A percentile compares a stretch with the other conserved stretches of the same genome.
phyloP scores from a whole-genome alignment of 2,113 vertebrate species.

The Gnathonemus echidnorhynchus region DNA sequence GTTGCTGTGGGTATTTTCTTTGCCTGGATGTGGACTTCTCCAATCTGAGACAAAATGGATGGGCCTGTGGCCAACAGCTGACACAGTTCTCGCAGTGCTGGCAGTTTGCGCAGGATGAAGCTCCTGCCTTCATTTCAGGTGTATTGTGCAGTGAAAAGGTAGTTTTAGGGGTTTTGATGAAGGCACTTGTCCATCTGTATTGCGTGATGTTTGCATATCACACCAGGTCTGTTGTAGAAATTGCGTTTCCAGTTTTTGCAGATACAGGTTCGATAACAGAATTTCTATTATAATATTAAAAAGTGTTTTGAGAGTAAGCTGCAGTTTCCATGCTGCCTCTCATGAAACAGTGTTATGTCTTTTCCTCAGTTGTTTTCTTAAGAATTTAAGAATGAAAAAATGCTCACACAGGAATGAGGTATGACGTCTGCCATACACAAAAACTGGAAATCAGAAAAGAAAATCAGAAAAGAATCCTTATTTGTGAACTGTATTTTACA shows the following conservation, averaged over 20 bases:
- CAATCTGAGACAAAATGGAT: background rate
- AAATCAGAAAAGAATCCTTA: background rate
- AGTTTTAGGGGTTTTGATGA: background rate
- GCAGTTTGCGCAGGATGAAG: background rate
- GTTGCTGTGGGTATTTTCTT: background rate
- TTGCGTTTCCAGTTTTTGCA: background rate
- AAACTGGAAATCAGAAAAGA: background rate
- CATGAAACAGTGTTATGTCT: background rate
- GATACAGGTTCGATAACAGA: background rate
- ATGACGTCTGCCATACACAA: background rate
- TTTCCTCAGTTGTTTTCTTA: background rate
- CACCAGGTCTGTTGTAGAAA: background rate
- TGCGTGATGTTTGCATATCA: background rate
- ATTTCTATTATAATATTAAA: background rate
- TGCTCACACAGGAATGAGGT: background rate
- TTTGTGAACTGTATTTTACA: background rate
- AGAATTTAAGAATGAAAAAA: background rate
- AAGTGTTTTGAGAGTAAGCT: background rate
- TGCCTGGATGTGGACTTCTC: background rate
- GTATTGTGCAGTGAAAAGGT: background rate
- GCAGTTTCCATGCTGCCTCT: background rate
- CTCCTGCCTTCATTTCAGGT: background rate
- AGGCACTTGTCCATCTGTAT: background rate
- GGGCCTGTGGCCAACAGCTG: background rate
- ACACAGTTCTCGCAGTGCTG: background rate